Base-by-base conservation (phyloP, 2,888 invertebrate species). In the Synanthedon tipuliformis region DNA sequence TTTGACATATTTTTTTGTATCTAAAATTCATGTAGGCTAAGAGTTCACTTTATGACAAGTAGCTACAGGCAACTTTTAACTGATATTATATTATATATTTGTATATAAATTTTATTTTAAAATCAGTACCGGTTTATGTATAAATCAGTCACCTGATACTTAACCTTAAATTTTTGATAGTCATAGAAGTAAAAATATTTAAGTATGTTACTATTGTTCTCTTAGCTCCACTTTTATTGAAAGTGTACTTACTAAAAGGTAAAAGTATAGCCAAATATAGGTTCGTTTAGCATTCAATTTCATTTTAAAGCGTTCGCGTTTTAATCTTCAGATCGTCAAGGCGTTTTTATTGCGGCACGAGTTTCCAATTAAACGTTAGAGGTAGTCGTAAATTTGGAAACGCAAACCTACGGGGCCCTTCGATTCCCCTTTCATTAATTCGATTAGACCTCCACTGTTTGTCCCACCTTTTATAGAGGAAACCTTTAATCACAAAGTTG, bases 351-450 rank as follows among this genome's bases (percentile, higher is more conserved):
- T 77, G 75, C 78, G 69, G 73, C 77, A 76, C 78, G 74, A 78
- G 78, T 70, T 74, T 75, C 75, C 82, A 84, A 84, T 84, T 83
- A 83, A 81, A 81, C 68, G 73, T 70, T 75, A 71, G 74, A 75
- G 71, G 72, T 71, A 69, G 73, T 77, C 81, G 81, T 83, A 82
- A 84, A 83, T 83, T 82, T 74, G 65, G 75, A 73, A 75, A 74
- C 66, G 78, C 73, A 73, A 80, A 78, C 79, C 71, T 77, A 69
- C 68, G 64, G 71, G 67, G 65, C 75, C 77, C 73, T 77, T 77
- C 81, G 75, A 79, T 78, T 77, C 75, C 76, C 73, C 75, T 81
- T 81, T 81, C 79, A 81, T 81, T 83, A 80, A 78, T 81, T 81
- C 78, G 78, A 82, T 83, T 79, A 81, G 71, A 65, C 69, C 67